Evolutionary conservation across 2,113 vertebrate genomes (phyloP), one percentile per base, ranked within the genome.

Genomic region (Xyliphius kryptos): DNA sequence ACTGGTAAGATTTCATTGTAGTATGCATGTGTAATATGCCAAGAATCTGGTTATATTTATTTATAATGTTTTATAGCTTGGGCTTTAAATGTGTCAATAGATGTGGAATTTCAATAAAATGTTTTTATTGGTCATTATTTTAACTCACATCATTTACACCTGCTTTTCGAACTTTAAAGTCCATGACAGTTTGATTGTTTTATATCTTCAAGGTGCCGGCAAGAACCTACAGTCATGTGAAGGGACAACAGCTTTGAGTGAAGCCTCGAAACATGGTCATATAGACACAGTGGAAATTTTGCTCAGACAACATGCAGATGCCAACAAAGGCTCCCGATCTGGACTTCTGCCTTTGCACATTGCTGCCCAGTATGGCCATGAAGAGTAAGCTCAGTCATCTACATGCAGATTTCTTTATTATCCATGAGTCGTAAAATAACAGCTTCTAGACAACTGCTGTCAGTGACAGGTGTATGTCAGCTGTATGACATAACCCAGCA

Each of bases 141-240:
- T n/a, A n/a, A n/a, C n/a, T n/a, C n/a, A n/a, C n/a, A n/a, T n/a
- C n/a, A n/a, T n/a, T n/a, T n/a, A n/a, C n/a, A n/a, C n/a, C n/a
- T n/a, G n/a, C n/a, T n/a, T n/a, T n/a, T n/a, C n/a, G n/a, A n/a
- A n/a, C n/a, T n/a, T n/a, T n/a, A n/a, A n/a, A n/a, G n/a, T n/a
- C n/a, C n/a, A n/a, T n/a, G n/a, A n/a, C n/a, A n/a, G n/a, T n/a
- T n/a, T n/a, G n/a, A n/a, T 13, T 6, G 15, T 12, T 10, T 66
- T 66, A 19, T 59, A n/a, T 59, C 2, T 17, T 43, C n/a, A 64
- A 98, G 96, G 93, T 11, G 92, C 91, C 19, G 89, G 92, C 61
- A 89, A 97, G 77, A 95, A 97, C 72, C 90, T 90, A 6, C 91
- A 95, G 81, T 91, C 93, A 20, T 93, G 90, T 26, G 92, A 98